phyloP scores from a whole-genome alignment of 2,888 invertebrate species.

The Nesidiocoris tenuis region DNA sequence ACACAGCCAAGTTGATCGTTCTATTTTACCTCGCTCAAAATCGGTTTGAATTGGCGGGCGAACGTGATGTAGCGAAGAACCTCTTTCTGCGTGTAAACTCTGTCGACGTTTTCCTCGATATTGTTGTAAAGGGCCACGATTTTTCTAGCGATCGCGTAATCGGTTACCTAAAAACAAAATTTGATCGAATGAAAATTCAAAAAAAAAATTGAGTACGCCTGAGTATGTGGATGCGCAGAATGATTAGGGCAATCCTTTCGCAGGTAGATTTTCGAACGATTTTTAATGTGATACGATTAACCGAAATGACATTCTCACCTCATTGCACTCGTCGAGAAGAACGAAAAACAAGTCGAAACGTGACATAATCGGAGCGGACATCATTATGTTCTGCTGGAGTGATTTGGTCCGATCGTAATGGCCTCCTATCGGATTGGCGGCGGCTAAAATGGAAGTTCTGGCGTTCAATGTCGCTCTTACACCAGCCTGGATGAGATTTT shows the following conservation, averaged over 20 bases:
- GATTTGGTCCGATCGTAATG: conserved; percentile 93
- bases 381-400: conserved; percentile 87
- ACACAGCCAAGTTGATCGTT: too few species aligned
- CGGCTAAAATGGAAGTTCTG: conserved; percentile 94
- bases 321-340: conserved; percentile 93
- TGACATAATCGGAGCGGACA: conserved; percentile 98
- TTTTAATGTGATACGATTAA: too few species aligned
- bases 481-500: conserved; percentile 85
- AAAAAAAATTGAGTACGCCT: background rate
- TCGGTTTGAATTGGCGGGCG: conserved; percentile 91
- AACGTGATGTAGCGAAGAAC: conserved; percentile 94
- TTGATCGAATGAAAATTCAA: conserved; percentile 50
- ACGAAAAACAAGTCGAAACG: conserved; percentile 98
- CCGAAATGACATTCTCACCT: conserved; percentile 59
- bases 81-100: conserved; percentile 83
- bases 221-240: too few species aligned
- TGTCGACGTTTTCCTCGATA: conserved; percentile 70
- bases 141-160: conserved; percentile 94
- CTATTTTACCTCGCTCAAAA: conserved; percentile 74
- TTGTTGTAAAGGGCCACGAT: conserved; percentile 88
- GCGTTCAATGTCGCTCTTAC: conserved; percentile 97
- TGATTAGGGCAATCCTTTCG: too few species aligned
- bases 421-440: conserved; percentile 97
- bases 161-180: conserved; percentile 66
- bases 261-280: too few species aligned